Base-by-base conservation (phyloP, 2,888 invertebrate genomes). In the Ephialtes manifestator region DNA sequence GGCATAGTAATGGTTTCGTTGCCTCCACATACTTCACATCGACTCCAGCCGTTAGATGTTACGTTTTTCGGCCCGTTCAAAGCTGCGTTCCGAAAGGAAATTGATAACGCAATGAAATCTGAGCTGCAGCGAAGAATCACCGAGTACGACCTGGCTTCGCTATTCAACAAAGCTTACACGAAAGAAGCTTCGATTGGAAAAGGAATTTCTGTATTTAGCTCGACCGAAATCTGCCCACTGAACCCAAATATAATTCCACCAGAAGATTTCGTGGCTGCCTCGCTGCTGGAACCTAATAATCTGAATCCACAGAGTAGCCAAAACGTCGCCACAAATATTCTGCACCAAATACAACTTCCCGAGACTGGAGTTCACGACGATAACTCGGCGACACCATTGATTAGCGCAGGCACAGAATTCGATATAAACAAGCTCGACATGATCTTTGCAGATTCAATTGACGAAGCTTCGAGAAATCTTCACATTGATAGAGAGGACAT, bases 11-110 rank as follows among this genome's bases (percentile, higher is more conserved):
- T 90, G 35, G 13, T 89, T 4, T 86, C 86, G 13, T 35, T 89
- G 20, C 89, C 89, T 0, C 89, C 89, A 7, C 89, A 89, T 63
- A 84, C 86, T 7, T 85, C 88, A n/a, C 89, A 89, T 55, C 74
- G 65, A 11, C 31, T 87, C 8, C 89, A 89, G 60, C 89, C 89
- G 0, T 46, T 89, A 11, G 89, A 90, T 58, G 79, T 88, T 2
- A 51, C 85, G 2, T 86, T 89, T 77, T 89, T 77, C 70, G 84
- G 82, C 3, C 89, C 89, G n/a, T 75, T 90, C 2, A 90, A 90
- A 74, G 43, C 15, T 0, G 82, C 87, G 10, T 86, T 82, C 51
- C 67, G 70, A 13, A 77, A 39, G 15, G 74, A 88, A 67, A 11
- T 8, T 72, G 87, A 86, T 72, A 53, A 67, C 11, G 65, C 74